These are phyloP conservation scores for Nestor notabilis DNA, from an alignment of 2,113 vertebrate species.

Conservation along the genomic window DNA sequence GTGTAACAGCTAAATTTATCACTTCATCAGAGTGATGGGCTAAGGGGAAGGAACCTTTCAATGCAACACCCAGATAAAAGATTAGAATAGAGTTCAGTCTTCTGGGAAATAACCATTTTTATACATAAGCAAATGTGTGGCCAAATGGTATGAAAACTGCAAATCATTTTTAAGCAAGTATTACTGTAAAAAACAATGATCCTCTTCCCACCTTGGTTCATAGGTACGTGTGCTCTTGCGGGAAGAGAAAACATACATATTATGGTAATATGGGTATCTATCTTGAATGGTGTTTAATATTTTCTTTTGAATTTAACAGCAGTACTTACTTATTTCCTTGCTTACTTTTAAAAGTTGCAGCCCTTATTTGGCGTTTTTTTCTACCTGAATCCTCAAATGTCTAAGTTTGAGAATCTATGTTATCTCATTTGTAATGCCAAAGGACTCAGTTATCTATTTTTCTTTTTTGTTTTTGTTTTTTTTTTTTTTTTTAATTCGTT, in stretches of 20 bases:
- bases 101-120: not conserved
- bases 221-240: not conserved
- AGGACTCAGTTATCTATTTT: not conserved
- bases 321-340: not conserved
- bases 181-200: not conserved
- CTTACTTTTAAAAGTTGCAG: not conserved
- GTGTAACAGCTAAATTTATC: not conserved
- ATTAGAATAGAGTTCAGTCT: not conserved
- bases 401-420: not conserved
- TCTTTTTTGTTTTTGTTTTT: not conserved
- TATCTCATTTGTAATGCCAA: not conserved
- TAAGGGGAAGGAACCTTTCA: not conserved
- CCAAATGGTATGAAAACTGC: not conserved
- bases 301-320: not conserved
- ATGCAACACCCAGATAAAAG: not conserved
- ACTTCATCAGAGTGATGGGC: not conserved
- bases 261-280: not conserved
- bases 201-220: accelerated
- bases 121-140: not conserved
- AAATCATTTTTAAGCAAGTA: not conserved
- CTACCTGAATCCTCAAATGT: not conserved
- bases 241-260: not conserved
- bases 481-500: not conserved
- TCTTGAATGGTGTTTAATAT: not conserved
- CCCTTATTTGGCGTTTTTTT: not conserved